Conservation (phyloP, 2,113 vertebrate species). For the Bothrops jararaca region DNA sequence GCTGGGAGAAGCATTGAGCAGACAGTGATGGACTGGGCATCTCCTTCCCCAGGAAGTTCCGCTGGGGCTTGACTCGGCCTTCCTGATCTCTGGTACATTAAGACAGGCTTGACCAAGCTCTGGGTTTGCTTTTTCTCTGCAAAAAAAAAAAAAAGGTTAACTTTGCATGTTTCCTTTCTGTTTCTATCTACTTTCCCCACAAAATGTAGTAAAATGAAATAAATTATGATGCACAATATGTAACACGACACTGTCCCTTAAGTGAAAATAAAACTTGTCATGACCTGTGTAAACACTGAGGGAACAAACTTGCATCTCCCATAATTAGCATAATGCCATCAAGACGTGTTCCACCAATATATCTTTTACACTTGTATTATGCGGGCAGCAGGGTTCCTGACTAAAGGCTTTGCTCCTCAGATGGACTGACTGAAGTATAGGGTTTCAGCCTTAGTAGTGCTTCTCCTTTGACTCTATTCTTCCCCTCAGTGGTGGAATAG, state of each 20-base stretch:
- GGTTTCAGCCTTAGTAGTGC: neutral
- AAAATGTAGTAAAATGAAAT: neutral
- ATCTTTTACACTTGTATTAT: neutral
- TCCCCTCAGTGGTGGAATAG: neutral
- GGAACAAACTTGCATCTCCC: neutral
- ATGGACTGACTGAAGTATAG: neutral
- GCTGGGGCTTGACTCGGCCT: slow-evolving; percentile 62
- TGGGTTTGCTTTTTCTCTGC: slow-evolving; percentile 55
- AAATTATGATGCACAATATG: neutral
- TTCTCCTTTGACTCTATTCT: neutral
- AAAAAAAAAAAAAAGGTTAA: slow-evolving; percentile 1
- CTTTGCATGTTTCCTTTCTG: neutral
- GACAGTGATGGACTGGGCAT: slow-evolving; percentile 72
- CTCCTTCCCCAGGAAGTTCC: slow-evolving; percentile 62
- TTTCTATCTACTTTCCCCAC: neutral
- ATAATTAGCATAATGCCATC: neutral
- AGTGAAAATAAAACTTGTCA: neutral
- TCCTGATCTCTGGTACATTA: slow-evolving; percentile 53
- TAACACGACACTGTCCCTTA: neutral
- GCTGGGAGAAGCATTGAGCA: slow-evolving; percentile 61
- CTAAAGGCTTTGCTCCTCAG: neutral
- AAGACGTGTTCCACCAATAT: neutral
- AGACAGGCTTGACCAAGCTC: slow-evolving; percentile 62
- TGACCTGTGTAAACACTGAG: neutral
- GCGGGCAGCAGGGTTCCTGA: neutral